These are phyloP conservation scores for Zaprionus lineosus DNA, from an alignment of 2,888 invertebrate species.

Conservation along the genomic window DNA sequence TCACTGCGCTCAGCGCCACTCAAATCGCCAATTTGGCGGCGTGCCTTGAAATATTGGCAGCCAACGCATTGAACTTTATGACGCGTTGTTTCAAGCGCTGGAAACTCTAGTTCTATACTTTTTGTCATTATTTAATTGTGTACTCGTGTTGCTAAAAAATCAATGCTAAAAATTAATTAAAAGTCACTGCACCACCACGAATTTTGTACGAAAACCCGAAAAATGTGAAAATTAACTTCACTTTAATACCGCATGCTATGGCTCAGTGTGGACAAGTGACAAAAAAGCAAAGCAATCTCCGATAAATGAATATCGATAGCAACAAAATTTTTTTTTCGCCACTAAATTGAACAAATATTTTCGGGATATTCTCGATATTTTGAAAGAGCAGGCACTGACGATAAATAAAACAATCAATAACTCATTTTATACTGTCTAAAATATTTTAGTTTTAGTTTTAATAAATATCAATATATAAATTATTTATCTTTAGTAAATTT, in stretches of 20 bases:
- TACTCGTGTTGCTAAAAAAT: conserved; percentile 17
- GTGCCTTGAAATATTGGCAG: conserved; percentile 69
- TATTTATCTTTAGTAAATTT: background rate
- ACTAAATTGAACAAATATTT: too few species aligned
- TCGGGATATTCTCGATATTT: too few species aligned
- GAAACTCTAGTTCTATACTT: conserved; percentile 47
- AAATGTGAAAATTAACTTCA: conserved; percentile 44
- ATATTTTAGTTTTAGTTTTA: too few species aligned
- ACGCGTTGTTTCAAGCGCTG: conserved; percentile 56
- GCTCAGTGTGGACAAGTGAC: conserved; percentile 49
- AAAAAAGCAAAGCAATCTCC: conserved; percentile 27
- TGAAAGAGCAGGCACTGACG: too few species aligned
- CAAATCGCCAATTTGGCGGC: conserved; percentile 65
- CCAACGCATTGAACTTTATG: conserved; percentile 74
- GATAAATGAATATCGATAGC: conserved; percentile 11
- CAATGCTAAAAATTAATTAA: conserved; percentile 49
- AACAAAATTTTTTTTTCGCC: conserved; percentile 11
- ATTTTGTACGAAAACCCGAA: conserved; percentile 47
- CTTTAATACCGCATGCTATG: conserved; percentile 58
- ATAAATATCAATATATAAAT: background rate
- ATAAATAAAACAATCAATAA: too few species aligned
- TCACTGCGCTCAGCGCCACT: conserved; percentile 72
- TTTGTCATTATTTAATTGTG: conserved; percentile 42
- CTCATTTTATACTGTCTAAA: too few species aligned
- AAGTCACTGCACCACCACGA: conserved; percentile 47